Evolutionary conservation across 2,797 vertebrate species (phyloP), one percentile per base, ranked within the genome.

Genomic region (Ceryle rudis): DNA sequence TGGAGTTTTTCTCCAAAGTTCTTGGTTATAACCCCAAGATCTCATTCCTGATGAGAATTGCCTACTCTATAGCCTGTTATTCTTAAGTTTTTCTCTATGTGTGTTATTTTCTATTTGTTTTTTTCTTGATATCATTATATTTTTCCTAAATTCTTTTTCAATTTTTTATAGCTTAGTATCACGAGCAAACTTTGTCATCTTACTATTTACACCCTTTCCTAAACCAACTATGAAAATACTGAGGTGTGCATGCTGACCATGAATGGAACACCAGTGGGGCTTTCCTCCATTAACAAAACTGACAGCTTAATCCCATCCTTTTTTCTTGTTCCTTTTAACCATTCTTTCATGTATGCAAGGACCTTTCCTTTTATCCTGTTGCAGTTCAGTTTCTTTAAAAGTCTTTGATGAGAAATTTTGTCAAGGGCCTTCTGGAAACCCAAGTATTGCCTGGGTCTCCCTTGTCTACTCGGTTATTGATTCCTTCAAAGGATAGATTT

Each of bases 361-460:
- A 89, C 91, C 33, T 93, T 85, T 73, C 17, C 52, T 95, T 95
- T 95, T 64, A 96, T 94, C 79, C 47, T 64, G 18, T 66, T 80
- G 35, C 14, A 82, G 28, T 33, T 93, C 84, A 70, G 62, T 87
- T 91, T 64, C 81, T 82, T 91, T 82, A 55, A 81, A 93, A 91
- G 42, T 77, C 89, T 93, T 96, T 95, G 79, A 95, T 95, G 87
- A 94, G 79, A 94, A 95, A 89, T 42, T 41, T 95, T 77, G 47
- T 82, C 91, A 91, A 87, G 60, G 37, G 22, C 33, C 79, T 87
- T 91, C 82, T 79, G 78, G 91, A 97, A 93, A 95, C 42, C 13
- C 67, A 87, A 92, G 35, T 64, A 77, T 64, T 1, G 3, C 47
- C 69, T 71, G 41, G 20, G 87, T 87, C 67, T 94, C 52, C 39